These are phyloP conservation scores for Volucella inanis DNA, from an alignment of 2,888 invertebrate genomes.

Conservation along the genomic window DNA sequence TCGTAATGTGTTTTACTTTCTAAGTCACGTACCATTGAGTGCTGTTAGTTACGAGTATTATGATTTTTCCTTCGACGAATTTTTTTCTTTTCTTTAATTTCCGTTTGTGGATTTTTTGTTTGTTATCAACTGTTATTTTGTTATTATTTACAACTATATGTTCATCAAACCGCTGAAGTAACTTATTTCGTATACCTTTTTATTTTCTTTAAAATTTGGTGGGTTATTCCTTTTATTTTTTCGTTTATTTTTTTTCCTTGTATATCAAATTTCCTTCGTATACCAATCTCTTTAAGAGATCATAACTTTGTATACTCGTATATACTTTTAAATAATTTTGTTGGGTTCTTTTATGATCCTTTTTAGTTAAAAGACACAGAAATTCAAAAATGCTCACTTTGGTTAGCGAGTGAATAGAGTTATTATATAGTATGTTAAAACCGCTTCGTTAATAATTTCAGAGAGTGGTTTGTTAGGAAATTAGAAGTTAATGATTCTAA, in stretches of 20 bases:
- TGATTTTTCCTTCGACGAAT: background rate
- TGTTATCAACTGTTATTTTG: no score
- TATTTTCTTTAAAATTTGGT: background rate
- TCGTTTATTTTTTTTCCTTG: constrained; percentile 29
- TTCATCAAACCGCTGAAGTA: background rate
- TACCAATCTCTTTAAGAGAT: constrained; percentile 39
- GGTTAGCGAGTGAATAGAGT: constrained; percentile 28
- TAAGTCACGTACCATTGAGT: no score
- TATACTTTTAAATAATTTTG: constrained; percentile 53
- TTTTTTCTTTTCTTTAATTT: background rate
- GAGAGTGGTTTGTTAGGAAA: background rate
- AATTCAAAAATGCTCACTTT: constrained; percentile 65
- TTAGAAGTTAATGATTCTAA: constrained; percentile 1
- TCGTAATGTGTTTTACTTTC: no score
- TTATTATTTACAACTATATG: background rate
- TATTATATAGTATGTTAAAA: constrained; percentile 36
- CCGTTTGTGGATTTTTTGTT: no score
- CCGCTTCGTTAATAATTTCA: constrained; percentile 50
- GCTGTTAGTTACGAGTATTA: no score
- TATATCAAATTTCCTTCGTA: constrained; percentile 36
- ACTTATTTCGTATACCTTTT: constrained; percentile 3
- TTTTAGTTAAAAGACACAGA: constrained; percentile 35
- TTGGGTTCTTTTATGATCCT: constrained; percentile 19
- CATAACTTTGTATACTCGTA: constrained; percentile 34
- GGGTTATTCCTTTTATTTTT: constrained; percentile 30